phyloP scores from a whole-genome alignment of 2,888 invertebrate genomes.

The Megaustenia siamemsis region DNA sequence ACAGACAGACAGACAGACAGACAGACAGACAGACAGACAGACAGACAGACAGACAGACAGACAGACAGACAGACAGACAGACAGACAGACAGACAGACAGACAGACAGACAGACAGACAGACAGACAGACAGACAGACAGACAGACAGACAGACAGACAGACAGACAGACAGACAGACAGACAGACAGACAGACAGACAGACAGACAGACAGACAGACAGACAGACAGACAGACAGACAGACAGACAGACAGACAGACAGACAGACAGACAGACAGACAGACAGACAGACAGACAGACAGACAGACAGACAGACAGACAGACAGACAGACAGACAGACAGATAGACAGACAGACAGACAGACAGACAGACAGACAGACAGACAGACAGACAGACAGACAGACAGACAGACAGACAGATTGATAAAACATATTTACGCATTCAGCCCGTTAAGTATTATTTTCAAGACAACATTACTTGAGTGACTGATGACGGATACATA shows the following conservation, averaged over 20 bases:
- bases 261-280: not conserved
- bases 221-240: no score
- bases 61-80: constrained; percentile 11
- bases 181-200: no score
- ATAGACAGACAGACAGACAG: not conserved
- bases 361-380: not conserved
- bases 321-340: not conserved
- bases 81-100: not conserved
- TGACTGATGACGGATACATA: no score
- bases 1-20: constrained; percentile 9
- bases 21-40: constrained; percentile 11
- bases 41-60: constrained; percentile 22
- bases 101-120: no score
- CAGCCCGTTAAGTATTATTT: no score
- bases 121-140: not conserved
- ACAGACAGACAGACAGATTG: not conserved
- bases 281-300: constrained; percentile 9
- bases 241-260: no score
- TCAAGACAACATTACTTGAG: no score
- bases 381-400: not conserved
- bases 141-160: not conserved
- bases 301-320: constrained; percentile 9
- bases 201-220: no score
- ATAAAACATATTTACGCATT: no score
- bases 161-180: not conserved